A percentile compares a stretch with the other conserved stretches of the same genome.
phyloP scores from a whole-genome alignment of 2,797 vertebrate genomes.

The Chelon labrosus region DNA sequence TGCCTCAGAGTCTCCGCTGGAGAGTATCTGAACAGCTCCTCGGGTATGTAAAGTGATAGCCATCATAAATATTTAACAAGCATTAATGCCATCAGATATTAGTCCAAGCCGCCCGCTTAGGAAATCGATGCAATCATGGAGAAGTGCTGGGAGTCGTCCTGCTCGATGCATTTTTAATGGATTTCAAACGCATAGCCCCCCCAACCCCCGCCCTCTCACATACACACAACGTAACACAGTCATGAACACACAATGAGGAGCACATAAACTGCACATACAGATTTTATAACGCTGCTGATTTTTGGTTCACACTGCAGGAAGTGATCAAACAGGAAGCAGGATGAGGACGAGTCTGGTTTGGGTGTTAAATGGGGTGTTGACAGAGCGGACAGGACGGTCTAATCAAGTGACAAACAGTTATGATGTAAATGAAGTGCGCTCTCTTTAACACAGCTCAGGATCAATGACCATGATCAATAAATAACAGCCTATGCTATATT shows the following conservation, averaged over 20 bases:
- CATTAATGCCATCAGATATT: conserved; percentile 63
- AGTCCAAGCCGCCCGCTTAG: conserved; percentile 29
- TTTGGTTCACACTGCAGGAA: neutral
- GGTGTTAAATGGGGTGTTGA: neutral
- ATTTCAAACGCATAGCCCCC: neutral
- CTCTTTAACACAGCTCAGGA: neutral
- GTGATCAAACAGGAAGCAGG: neutral
- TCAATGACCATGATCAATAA: conserved; percentile 17
- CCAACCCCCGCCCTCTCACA: too few species aligned
- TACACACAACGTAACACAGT: neutral
- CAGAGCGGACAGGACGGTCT: too few species aligned
- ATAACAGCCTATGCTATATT: too few species aligned
- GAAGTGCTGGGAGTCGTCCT: conserved; percentile 63
- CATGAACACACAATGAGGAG: neutral
- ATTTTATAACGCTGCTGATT: neutral
- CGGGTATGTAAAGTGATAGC: conserved; percentile 38
- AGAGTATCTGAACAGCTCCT: conserved; percentile 17
- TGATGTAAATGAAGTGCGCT: neutral
- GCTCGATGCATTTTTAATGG: conserved; percentile 66
- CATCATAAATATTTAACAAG: conserved; percentile 73
- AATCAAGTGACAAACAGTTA: neutral
- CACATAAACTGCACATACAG: too few species aligned
- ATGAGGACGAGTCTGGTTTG: neutral
- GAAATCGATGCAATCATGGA: conserved; percentile 72
- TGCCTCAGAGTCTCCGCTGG: neutral